Percentiles rank a stretch among this genome's conserved stretches.
These are phyloP conservation scores for Enteromius thamalakanensis DNA, from an alignment of 2,797 vertebrate species.

Conservation along the genomic window DNA sequence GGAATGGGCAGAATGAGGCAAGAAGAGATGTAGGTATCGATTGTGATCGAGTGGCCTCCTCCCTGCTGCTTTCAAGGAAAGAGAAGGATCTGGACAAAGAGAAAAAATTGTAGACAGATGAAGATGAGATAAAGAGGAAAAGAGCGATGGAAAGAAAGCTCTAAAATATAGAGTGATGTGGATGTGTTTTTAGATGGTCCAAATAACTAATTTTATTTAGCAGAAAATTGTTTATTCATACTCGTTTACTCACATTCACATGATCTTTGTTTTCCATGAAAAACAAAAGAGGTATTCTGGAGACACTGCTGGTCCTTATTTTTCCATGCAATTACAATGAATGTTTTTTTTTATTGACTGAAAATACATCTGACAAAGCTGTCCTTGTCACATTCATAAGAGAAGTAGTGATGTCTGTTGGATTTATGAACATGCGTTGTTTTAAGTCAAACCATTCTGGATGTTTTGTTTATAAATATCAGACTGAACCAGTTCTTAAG, in stretches of 20 bases:
- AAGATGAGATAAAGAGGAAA: conserved; percentile 11
- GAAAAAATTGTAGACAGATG: neutral
- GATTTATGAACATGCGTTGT: neutral
- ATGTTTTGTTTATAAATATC: neutral
- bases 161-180: neutral
- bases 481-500: no score
- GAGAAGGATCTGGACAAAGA: conserved; percentile 7
- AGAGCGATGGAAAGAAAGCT: neutral
- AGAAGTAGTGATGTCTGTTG: neutral
- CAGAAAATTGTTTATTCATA: neutral
- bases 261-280: neutral
- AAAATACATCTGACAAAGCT: neutral
- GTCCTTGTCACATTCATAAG: neutral
- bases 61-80: conserved; percentile 32
- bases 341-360: neutral
- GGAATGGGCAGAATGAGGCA: conserved; percentile 55
- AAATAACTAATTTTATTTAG: neutral
- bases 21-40: conserved; percentile 62
- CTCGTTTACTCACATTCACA: neutral
- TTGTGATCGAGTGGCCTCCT: conserved; percentile 58
- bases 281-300: neutral
- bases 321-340: neutral
- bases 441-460: neutral
- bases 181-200: neutral
- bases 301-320: neutral